Conservation (phyloP, 2,113 vertebrate species). For the Artemisiospiza belli region DNA sequence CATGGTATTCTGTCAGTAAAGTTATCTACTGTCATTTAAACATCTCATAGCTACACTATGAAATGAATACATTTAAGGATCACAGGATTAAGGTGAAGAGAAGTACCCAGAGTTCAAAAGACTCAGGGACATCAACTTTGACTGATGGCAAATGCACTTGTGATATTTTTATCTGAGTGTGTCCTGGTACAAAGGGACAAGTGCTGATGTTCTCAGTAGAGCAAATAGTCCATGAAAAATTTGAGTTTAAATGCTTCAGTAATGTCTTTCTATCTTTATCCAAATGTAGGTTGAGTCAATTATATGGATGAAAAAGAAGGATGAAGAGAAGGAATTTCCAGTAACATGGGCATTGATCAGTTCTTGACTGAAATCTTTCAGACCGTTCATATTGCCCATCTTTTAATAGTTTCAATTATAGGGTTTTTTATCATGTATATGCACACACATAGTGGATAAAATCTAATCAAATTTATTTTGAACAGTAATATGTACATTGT, state of each 20-base stretch:
- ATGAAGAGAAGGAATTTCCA: not conserved
- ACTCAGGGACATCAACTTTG: not conserved
- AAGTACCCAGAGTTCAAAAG: not conserved
- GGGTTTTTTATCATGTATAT: not conserved
- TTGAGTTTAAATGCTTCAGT: not conserved
- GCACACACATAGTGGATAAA: not conserved
- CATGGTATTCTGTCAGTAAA: not conserved
- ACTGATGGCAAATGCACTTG: not conserved
- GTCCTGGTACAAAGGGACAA: not conserved
- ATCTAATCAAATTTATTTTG: not conserved
- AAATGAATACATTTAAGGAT: not conserved
- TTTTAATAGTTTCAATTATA: not conserved
- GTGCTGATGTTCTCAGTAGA: not conserved
- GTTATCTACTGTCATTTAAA: not conserved
- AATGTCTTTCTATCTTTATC: constrained; percentile 20
- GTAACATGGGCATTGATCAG: not conserved
- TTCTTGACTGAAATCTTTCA: not conserved
- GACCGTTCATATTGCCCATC: not conserved
- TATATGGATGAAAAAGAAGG: not conserved
- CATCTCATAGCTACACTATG: not conserved
- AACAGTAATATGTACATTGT: fast-evolving
- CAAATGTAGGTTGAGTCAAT: not conserved
- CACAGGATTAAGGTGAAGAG: not conserved
- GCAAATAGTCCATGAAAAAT: constrained; percentile 22
- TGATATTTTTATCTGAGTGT: not conserved